phyloP scores from a whole-genome alignment of 2,113 vertebrate genomes.

The Chloropsis cyanopogon region DNA sequence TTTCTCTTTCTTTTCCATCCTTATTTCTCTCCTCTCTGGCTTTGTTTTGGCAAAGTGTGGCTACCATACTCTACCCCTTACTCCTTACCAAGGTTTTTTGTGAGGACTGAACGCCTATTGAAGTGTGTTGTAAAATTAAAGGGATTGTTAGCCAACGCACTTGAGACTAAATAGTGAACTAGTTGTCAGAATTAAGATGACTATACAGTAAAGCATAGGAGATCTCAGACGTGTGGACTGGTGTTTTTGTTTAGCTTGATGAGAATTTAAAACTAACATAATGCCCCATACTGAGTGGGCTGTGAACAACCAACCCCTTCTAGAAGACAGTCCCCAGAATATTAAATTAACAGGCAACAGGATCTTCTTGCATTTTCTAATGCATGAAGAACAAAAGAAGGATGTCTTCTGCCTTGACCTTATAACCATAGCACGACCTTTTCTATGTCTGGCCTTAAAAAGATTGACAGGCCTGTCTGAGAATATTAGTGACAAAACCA shows the following conservation, averaged over 20 bases:
- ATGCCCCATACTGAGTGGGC: too few species aligned
- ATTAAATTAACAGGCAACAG: neutral
- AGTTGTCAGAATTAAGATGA: neutral
- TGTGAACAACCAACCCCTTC: neutral
- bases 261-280: neutral
- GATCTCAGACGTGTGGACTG: rapidly evolving
- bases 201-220: neutral
- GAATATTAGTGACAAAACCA: neutral
- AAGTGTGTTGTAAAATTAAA: neutral
- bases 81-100: neutral
- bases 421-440: neutral
- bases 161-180: neutral
- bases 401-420: neutral
- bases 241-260: neutral
- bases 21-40: neutral
- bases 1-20: neutral
- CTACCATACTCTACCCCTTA: neutral
- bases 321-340: neutral
- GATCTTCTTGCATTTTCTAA: neutral
- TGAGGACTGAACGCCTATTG: neutral
- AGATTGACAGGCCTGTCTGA: neutral
- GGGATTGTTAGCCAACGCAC: neutral
- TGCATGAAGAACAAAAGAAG: neutral
- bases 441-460: neutral
- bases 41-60: neutral